Base-by-base conservation (phyloP, 1,140 invertebrate species). In the Drosophila ercepeae region DNA sequence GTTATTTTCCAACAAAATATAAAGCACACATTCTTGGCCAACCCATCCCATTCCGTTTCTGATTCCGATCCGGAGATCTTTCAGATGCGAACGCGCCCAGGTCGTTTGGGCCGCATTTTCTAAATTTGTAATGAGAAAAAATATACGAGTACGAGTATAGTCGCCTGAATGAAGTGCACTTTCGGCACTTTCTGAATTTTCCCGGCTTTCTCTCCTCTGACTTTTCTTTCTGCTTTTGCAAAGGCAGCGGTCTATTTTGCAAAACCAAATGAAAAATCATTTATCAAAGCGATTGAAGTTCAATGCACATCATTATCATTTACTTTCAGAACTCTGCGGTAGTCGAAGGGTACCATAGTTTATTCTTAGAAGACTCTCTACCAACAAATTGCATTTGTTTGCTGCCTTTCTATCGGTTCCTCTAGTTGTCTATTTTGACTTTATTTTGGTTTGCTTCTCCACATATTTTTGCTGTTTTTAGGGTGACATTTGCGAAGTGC, bases 301-400 rank as follows among this genome's bases (percentile, higher is more conserved):
- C 89, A 90, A 90, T 90, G 89, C 82, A 90, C 89, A 90, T 75
- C 88, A 90, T 84, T 90, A 88, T 88, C 78, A 83, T 78, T 79
- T 51, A 55, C 68, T 77, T 69, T 60, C 53, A 42, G 42, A 63
- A 77, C 63, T 67, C 46, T 65, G 45, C 75, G 75, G 36, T 16
- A 14, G 36, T 18, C 39, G 39, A 89, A 89, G 84, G 68, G 76
- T 77, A n/a, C n/a, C n/a, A n/a, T n/a, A 73, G 77, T 78, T 83
- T 89, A 89, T 89, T 84, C 81, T 89, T 89, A 89, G 84, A 54
- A 48, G 63, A 29, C 64, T 75, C 63, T 39, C 58, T 54, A 75
- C 63, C 55, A 65, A 49, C 41, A 73, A 76, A 53, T 70, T 61
- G 36, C 57, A 32, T 72, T 78, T 73, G 63, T 75, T 75, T 78